phyloP scores from a whole-genome alignment of 2,113 vertebrate species.

The Eretmochelys imbricata region DNA sequence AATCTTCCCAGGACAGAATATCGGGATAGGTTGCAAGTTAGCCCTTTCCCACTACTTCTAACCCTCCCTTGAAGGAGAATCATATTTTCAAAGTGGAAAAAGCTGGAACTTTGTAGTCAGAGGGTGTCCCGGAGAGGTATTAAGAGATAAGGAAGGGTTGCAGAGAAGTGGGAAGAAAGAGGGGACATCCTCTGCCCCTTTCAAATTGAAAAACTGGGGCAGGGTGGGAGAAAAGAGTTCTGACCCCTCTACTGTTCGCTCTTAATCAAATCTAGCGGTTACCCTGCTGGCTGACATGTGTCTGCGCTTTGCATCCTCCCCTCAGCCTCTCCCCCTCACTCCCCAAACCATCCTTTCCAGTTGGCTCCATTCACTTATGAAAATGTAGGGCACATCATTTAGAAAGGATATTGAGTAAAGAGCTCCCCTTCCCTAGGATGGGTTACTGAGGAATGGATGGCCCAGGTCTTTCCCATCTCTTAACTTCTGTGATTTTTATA shows the following conservation, averaged over 20 bases:
- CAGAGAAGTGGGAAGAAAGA: not conserved
- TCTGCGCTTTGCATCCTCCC: not conserved
- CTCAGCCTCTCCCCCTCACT: not conserved
- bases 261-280: not conserved
- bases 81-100: fast-evolving
- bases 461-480: fast-evolving
- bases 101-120: not conserved
- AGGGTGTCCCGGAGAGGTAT: fast-evolving
- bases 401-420: not conserved
- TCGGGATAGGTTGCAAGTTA: not conserved
- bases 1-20: not conserved
- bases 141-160: not conserved
- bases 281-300: not conserved
- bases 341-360: constrained; percentile 27
- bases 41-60: not conserved
- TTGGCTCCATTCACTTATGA: not conserved
- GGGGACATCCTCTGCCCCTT: not conserved
- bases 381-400: constrained; percentile 21
- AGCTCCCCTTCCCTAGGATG: not conserved
- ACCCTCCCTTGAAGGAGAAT: not conserved
- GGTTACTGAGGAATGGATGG: fast-evolving
- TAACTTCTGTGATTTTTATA: constrained; percentile 19
- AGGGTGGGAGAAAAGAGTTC: constrained; percentile 22
- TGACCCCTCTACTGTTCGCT: not conserved
- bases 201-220: not conserved